phyloP scores from a whole-genome alignment of 2,797 vertebrate genomes.

The Acropternis orthonyx region DNA sequence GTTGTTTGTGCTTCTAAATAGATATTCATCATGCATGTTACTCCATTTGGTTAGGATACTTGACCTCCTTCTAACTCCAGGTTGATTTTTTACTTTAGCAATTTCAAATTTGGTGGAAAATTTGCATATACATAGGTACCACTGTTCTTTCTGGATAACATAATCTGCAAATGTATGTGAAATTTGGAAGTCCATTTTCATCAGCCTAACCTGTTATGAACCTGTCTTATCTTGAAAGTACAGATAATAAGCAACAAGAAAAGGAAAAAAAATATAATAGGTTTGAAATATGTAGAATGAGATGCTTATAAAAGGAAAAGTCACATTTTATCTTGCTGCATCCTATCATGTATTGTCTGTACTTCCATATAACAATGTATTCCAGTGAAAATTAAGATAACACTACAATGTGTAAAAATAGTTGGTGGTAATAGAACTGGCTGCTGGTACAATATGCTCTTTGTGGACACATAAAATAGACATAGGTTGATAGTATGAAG shows the following conservation, averaged over 20 bases:
- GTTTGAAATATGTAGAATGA: neutral
- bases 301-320: conserved; percentile 11
- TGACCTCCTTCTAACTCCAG: neutral
- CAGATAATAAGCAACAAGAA: conserved; percentile 5
- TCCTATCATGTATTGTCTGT: neutral
- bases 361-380: neutral
- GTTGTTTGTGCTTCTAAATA: conserved; percentile 38
- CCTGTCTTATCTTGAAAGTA: conserved; percentile 11
- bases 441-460: neutral
- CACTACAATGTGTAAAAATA: neutral
- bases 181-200: neutral
- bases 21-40: neutral
- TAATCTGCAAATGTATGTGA: neutral
- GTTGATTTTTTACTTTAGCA: neutral
- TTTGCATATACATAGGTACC: neutral
- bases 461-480: conserved; percentile 44
- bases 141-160: neutral
- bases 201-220: neutral
- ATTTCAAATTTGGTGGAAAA: neutral
- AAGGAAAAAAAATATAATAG: neutral
- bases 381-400: conserved; percentile 45
- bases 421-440: neutral
- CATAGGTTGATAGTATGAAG: conserved; percentile 6
- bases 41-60: neutral
- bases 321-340: neutral